These are phyloP conservation scores for Trididemnum nubilum DNA, from an alignment of 23 tunicate genomes.

Conservation along the genomic window DNA sequence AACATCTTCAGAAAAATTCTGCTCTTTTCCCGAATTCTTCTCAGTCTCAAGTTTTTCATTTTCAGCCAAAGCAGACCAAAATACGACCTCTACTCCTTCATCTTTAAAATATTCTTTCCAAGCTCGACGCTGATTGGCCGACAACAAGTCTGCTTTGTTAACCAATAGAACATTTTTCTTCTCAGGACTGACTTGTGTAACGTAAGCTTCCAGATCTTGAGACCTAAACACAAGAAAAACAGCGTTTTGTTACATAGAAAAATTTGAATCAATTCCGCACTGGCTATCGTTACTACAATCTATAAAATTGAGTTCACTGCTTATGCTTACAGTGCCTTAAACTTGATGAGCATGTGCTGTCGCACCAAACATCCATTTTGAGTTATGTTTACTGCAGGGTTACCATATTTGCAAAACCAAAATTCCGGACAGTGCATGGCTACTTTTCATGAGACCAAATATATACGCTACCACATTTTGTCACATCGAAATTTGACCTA, in stretches of 20 bases:
- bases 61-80: conserved; percentile 92
- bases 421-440: no score
- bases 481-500: no score
- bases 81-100: conserved; percentile 53
- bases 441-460: no score
- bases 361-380: no score
- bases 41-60: conserved; percentile 64
- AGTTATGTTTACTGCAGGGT: no score
- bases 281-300: no score
- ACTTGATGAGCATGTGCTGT: no score
- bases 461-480: no score
- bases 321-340: no score
- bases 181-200: conserved; percentile 57
- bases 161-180: conserved; percentile 83
- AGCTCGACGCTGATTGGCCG: conserved; percentile 62
- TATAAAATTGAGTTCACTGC: no score
- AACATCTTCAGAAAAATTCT: neutral
- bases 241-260: neutral
- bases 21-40: conserved; percentile 2
- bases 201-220: conserved; percentile 78
- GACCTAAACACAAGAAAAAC: conserved; percentile 35
- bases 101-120: conserved; percentile 81
- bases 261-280: neutral
- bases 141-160: conserved; percentile 90
- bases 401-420: no score